Base-by-base conservation (phyloP, 1,140 invertebrate species). In the Branchinecta lindahli region DNA sequence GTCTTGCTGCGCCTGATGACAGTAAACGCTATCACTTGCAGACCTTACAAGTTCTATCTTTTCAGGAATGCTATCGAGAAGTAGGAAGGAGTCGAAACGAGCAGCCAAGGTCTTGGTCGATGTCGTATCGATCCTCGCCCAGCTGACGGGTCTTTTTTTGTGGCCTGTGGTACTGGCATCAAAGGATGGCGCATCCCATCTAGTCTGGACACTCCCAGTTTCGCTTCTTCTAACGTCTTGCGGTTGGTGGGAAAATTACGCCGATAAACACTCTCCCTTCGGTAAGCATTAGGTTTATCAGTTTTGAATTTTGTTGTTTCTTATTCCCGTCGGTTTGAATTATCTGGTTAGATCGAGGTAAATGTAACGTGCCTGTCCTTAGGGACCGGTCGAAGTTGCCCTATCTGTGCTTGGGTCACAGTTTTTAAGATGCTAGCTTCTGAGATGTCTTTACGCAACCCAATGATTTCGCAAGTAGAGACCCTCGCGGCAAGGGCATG, bases 191-290 rank as follows among this genome's bases (percentile, higher is more conserved):
- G 65, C 44, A 0, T 83, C 84, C 69, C 76, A 74, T 45, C 44
- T 20, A 12, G 74, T 90, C 33, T 95, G 90, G 90, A 82, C 92
- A 8, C 88, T 95, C 69, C 92, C 94, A 0, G 78, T 92, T 0
- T 82, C 91, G 0, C 83, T 92, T 8, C 79, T 96, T 47, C 84
- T 94, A 65, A 88, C 94, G 61, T 96, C 93, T 5, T 85, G 92
- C 45, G 89, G 91, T 44, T 97, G 92, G 90, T 97, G 94, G 94
- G 94, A 97, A 80, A 98, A 97, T 80, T 98, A 92, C 76, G 90
- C 94, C 0, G 89, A 90, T 44, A 84, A 85, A 72, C 84, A 89
- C 69, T 92, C 90, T 72, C 86, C 88, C 0, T 84, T 92, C 71
- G 84, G 87, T 83, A 78, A 79, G 77, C 73, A 33, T n/a, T 44